Base-by-base conservation (phyloP, 2,888 invertebrate species). In the Cartodere bifasciata region DNA sequence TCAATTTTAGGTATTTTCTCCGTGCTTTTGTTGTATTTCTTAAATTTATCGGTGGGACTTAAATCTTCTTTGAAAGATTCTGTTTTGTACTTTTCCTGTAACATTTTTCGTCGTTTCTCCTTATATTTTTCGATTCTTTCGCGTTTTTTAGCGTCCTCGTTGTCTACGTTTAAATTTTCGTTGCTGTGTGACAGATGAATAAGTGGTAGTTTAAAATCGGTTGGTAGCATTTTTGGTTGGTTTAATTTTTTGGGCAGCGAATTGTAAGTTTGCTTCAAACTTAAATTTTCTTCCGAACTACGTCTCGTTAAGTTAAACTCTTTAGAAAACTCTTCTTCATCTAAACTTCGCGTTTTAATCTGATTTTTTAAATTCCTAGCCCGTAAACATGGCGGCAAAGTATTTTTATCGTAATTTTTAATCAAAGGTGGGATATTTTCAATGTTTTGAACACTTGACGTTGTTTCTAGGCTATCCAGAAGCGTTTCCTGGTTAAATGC, bases 91-190 rank as follows among this genome's bases (percentile, higher is more conserved):
- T 86, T 87, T 51, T 88, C 86, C 25, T 86, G 70, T 9, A 88
- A 60, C 48, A 85, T 83, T 43, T 76, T 79, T 29, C 90, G 66
- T n/a, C 88, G 64, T 51, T 90, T 88, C 52, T 88, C 86, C 60
- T 90, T 90, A 54, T 88, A 90, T 53, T 82, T 80, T 57, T 90
- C 87, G 40, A 90, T 86, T 25, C 88, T 62, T 50, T 88, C 87
- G 26, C 88, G 64, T 46, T 81, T 79, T 13, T 78, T 56, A 34
- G 51, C 50, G 24, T 53, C 53, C 32, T 53, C 50, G n/a, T 53
- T 48, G 12, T 36, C 17, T 13, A 22, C 28, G 10, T 29, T 27
- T 4, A 49, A 35, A 34, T 54, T 55, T 25, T 57, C 56, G 5
- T 37, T 44, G 35, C 56, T 55, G 35, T 60, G 57, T 3, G 55